phyloP scores from a whole-genome alignment of 2,797 vertebrate genomes.

The Acomys russatus region DNA sequence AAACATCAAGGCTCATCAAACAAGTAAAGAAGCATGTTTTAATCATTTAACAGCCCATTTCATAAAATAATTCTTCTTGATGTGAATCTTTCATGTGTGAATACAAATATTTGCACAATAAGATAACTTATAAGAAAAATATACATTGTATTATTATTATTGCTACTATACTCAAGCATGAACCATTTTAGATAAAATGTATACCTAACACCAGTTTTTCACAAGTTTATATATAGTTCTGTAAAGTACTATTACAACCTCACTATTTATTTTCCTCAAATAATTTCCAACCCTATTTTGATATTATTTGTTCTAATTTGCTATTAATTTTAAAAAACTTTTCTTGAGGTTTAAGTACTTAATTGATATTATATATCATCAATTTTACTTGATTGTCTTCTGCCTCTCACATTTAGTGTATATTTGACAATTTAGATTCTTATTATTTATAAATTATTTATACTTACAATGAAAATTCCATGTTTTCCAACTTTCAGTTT shows the following conservation, averaged over 20 bases:
- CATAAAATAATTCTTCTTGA: conserved; percentile 81
- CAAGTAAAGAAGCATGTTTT: conserved; percentile 75
- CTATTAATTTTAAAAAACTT: background rate
- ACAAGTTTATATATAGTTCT: background rate
- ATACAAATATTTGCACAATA: conserved; percentile 70
- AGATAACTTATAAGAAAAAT: conserved; percentile 77
- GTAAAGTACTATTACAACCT: background rate
- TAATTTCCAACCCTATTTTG: background rate
- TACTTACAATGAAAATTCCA: background rate
- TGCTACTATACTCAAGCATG: conserved; percentile 19
- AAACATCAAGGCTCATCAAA: conserved; percentile 78
- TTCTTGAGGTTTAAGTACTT: background rate
- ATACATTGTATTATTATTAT: background rate
- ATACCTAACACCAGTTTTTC: background rate
- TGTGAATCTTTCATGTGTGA: conserved; percentile 69
- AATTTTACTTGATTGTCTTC: background rate
- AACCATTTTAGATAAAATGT: conserved; percentile 61
- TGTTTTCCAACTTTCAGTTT: background rate
- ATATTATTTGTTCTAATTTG: background rate
- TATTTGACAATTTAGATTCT: background rate
- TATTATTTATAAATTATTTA: background rate
- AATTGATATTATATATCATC: background rate
- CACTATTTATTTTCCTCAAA: conserved; percentile 2
- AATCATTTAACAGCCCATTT: conserved; percentile 83
- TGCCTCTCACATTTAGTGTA: background rate